Evolutionary conservation across 2,113 vertebrate genomes (phyloP), one percentile per base, ranked within the genome.

Genomic region (Euleptes europaea): DNA sequence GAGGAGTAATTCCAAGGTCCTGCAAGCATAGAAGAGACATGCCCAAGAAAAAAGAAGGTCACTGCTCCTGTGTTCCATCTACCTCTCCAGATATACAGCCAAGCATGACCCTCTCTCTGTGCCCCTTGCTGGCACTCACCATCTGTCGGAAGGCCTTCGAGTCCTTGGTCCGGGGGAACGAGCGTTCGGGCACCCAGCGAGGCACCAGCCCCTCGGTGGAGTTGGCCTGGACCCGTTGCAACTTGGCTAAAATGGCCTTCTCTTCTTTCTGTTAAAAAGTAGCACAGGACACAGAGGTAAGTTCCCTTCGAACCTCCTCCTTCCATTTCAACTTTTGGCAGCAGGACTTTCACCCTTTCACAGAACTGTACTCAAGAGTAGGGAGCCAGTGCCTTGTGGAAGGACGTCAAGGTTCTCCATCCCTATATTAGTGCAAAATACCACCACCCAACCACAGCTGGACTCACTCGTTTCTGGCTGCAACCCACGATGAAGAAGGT

Each of bases 91-190:
- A 13, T 23, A 3, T 13, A 1, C 33, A 63, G 42, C 40, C n/a
- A 63, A 17, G 40, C 26, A 33, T 15, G 23, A n/a, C n/a, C n/a
- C n/a, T n/a, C 38, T 15, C 31, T 13, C 12, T 11, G 28, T 28
- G 40, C 6, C 13, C 12, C 42, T 47, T 2, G 1, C 35, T 33
- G 3, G 13, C 0, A 0, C 97, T 98, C 92, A 98, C 98, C 98
- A 99, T 99, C 96, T 99, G 98, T 89, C 98, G 97, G 94, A 99
- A 98, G 86, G 98, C 98, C 92, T 99, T 99, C 84, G 98, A 99
- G 95, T 98, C 98, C 97, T 99, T 99, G 94, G 97, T 97, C 90
- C 98, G 96, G 94, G 98, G 94, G 94, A 99, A 99, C 85, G 97
- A 97, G 40, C 98, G 97, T 90, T 99, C 98, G 0, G 98, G 98